Evolutionary conservation across 2,797 vertebrate genomes (phyloP).

Genomic region (Micromesistius poutassou): DNA sequence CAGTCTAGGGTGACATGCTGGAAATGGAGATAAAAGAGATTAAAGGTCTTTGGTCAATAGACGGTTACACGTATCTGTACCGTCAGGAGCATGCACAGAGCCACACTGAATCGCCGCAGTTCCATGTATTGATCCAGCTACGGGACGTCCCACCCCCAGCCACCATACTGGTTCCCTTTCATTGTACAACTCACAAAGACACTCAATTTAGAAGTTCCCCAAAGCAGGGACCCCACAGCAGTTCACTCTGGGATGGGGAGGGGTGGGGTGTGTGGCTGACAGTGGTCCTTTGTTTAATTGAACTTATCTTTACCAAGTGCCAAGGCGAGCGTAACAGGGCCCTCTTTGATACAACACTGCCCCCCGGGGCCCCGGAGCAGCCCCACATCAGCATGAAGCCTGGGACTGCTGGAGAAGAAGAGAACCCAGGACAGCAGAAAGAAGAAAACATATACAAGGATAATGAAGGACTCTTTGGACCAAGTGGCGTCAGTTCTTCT

Average conservation of each 20-base stretch:
- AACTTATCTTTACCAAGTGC: slow-evolving; percentile 49
- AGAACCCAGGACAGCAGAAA: not conserved
- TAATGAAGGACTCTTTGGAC: not conserved
- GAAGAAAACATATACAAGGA: not conserved
- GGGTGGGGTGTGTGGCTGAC: slow-evolving; percentile 15
- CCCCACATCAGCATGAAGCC: slow-evolving; percentile 17
- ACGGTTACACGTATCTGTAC: no score
- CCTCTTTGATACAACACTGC: slow-evolving; percentile 44
- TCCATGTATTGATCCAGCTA: no score
- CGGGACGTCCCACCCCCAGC: no score
- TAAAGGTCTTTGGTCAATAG: no score
- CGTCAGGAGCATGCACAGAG: no score
- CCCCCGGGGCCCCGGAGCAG: slow-evolving; percentile 29
- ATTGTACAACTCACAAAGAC: not conserved
- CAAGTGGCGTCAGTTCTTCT: not conserved
- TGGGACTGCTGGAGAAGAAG: not conserved
- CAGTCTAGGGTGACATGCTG: no score
- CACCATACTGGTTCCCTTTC: no score
- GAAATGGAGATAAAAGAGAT: no score
- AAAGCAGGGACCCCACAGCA: not conserved
- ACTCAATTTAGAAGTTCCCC: not conserved
- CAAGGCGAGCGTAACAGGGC: slow-evolving; percentile 54
- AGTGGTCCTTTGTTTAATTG: slow-evolving; percentile 35
- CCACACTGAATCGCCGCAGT: no score
- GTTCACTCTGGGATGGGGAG: slow-evolving; percentile 5